These are phyloP conservation scores for Drosophila testacea DNA, from an alignment of 2,888 invertebrate genomes.

Conservation along the genomic window DNA sequence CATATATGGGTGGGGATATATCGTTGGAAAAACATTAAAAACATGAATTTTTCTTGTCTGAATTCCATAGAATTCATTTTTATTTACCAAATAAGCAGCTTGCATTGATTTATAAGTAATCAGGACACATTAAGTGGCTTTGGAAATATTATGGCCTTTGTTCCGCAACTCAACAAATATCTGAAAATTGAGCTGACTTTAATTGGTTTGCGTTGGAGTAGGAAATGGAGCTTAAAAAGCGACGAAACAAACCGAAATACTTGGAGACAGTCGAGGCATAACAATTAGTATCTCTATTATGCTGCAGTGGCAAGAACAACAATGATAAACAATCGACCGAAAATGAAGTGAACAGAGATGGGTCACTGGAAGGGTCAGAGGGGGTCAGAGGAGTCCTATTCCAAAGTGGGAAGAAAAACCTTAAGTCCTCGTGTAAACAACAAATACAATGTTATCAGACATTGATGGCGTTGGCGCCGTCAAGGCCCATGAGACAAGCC, in stretches of 20 bases:
- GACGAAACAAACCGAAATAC: constrained; percentile 39
- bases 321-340: constrained; percentile 64
- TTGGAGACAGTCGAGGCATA: constrained; percentile 36
- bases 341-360: constrained; percentile 40
- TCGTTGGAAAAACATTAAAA: no score
- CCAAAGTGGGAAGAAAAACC: constrained; percentile 60
- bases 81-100: constrained; percentile 15
- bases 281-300: constrained; percentile 74
- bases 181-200: constrained; percentile 22
- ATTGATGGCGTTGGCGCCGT: constrained; percentile 71
- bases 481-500: constrained; percentile 35
- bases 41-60: not conserved
- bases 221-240: constrained; percentile 18
- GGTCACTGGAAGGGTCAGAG: constrained; percentile 15
- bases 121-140: constrained; percentile 15
- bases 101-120: constrained; percentile 17
- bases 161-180: constrained; percentile 9
- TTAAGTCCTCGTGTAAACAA: constrained; percentile 70
- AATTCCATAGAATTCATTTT: constrained; percentile 1
- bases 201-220: constrained; percentile 26
- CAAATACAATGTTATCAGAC: constrained; percentile 67
- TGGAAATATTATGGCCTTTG: constrained; percentile 27
- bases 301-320: constrained; percentile 42
- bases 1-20: no score
- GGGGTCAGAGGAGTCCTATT: constrained; percentile 12